Evolutionary conservation across 2,113 vertebrate species (phyloP), one percentile per base, ranked within the genome.

Genomic region (Puffinus mauretanicus): DNA sequence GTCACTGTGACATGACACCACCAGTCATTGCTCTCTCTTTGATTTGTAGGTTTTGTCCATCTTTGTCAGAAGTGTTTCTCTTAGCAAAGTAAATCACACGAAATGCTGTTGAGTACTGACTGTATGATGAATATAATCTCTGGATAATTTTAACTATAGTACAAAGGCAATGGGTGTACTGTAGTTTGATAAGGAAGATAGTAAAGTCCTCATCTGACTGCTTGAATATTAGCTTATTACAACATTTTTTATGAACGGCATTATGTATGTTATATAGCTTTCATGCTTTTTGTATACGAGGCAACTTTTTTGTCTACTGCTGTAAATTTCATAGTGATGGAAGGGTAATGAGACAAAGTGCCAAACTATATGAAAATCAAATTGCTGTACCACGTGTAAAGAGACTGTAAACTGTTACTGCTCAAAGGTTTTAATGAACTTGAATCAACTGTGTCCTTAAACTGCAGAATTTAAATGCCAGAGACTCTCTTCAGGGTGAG

Each of bases 331-430:
- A 95, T 26, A 57, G 55, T 90, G 57, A 97, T 62, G 14, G 46
- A 94, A 92, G 13, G 36, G 9, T 88, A 96, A 90, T 83, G 19
- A 93, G 80, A 82, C 73, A 89, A 96, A 94, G 22, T 81, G 62
- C 16, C 73, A 93, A 94, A 60, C 62, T 85, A 14, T 44, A 44
- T 92, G 73, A 92, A 97, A 94, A 78, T 91, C 72, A 81, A 94
- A 90, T 64, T 49, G 18, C 18, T 62, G 15, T 69, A 90, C 40
- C 26, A 90, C 91, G 55, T 91, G 19, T 57, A 90, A 96, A 38
- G 26, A 38, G 4, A 10, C 36, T 92, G 60, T 86, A 82, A 82
- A 64, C 44, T 69, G 25, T 11, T 49, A n/a, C 61, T 83, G 44
- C 46, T 83, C 38, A 93, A 93, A 88, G 29, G 29, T 90, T 94